phyloP scores from a whole-genome alignment of 2,797 vertebrate species.

The Brotogeris chrysoptera region DNA sequence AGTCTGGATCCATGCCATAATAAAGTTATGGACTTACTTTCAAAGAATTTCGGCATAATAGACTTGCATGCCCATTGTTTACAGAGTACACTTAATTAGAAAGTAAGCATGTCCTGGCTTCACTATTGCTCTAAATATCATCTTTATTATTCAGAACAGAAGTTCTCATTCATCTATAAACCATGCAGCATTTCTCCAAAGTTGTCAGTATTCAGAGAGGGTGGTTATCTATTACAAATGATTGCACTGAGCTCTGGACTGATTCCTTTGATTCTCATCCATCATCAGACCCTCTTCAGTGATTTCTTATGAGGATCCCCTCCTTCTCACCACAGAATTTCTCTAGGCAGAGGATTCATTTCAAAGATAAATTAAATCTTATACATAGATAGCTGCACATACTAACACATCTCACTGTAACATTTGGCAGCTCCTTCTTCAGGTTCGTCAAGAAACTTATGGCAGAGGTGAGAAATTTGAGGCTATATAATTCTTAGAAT shows the following conservation, averaged over 20 bases:
- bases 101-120: not conserved
- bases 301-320: not conserved
- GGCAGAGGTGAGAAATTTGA: not conserved
- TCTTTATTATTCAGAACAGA: not conserved
- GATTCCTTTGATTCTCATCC: conserved; percentile 7
- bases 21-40: not conserved
- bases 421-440: not conserved
- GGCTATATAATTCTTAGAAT: not conserved
- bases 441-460: not conserved
- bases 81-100: not conserved
- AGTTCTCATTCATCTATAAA: not conserved
- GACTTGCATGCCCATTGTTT: not conserved
- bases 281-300: not conserved
- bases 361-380: not conserved
- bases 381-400: not conserved
- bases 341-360: not conserved
- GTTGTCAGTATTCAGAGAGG: not conserved
- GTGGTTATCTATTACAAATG: not conserved
- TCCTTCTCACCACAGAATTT: not conserved
- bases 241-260: not conserved
- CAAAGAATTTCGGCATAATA: not conserved
- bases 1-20: not conserved
- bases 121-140: not conserved
- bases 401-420: not conserved
- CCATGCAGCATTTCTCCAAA: not conserved